These are phyloP conservation scores for Tautogolabrus adspersus DNA, from an alignment of 2,113 vertebrate genomes.

Conservation along the genomic window DNA sequence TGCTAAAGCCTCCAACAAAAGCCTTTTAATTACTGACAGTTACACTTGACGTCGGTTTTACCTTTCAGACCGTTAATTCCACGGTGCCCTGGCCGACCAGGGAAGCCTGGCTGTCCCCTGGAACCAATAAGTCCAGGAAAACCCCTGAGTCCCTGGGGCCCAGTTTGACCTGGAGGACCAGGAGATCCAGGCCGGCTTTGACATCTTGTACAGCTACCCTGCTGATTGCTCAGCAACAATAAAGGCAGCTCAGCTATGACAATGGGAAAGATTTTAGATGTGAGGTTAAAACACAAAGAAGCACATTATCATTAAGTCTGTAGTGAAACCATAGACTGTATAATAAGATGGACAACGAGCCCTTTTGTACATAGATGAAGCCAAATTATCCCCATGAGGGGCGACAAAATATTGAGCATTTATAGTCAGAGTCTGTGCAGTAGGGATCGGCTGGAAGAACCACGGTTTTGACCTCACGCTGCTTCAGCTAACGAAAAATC, in stretches of 20 bases:
- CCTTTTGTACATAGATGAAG: no score
- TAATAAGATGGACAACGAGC: no score
- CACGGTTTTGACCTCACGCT: no score
- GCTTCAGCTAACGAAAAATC: no score
- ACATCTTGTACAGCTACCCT: conserved; percentile 88
- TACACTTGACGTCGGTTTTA: conserved; percentile 60
- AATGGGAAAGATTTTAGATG: conserved; percentile 22
- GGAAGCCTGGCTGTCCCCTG: conserved; percentile 87
- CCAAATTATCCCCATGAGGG: no score
- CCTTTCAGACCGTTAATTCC: conserved; percentile 91
- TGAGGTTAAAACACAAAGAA: conserved; percentile 3
- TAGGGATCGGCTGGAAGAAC: no score
- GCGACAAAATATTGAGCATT: no score
- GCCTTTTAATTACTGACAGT: not conserved
- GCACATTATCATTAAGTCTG: conserved; percentile 5
- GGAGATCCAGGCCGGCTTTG: conserved; percentile 85
- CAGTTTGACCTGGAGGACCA: conserved; percentile 88
- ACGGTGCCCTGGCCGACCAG: conserved; percentile 87
- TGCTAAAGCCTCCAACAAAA: not conserved
- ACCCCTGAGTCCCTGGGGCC: conserved; percentile 89
- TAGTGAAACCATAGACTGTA: not conserved
- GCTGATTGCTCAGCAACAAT: conserved; percentile 88
- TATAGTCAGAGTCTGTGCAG: no score
- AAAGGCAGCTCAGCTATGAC: conserved; percentile 88
- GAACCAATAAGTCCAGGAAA: conserved; percentile 89